These are phyloP conservation scores for Drosophila malerkotliana DNA, from an alignment of 1,140 invertebrate species.

Conservation along the genomic window DNA sequence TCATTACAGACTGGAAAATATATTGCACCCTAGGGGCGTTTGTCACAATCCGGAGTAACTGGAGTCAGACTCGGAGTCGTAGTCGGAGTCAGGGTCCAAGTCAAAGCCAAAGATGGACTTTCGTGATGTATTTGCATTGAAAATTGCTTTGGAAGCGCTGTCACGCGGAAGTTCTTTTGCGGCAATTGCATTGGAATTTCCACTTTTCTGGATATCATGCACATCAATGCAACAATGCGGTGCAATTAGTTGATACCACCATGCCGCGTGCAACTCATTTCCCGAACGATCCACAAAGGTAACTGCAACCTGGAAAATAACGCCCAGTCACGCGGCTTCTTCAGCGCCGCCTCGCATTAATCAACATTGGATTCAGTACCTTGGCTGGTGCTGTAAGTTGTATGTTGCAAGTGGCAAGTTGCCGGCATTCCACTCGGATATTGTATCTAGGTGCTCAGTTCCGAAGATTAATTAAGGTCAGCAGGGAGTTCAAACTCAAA, in stretches of 20 bases:
- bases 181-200: constrained; percentile 40
- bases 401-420: constrained; percentile 7
- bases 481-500: constrained; percentile 45
- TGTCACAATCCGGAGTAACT: constrained; percentile 45
- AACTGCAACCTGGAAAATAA: constrained; percentile 38
- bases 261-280: constrained; percentile 69
- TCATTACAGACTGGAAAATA: constrained; percentile 66
- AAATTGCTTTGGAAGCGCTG: constrained; percentile 35
- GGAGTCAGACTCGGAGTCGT: background rate
- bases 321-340: constrained; percentile 70
- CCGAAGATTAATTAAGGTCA: constrained; percentile 78
- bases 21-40: constrained; percentile 74
- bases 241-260: constrained; percentile 67
- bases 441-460: constrained; percentile 32
- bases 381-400: constrained; percentile 14
- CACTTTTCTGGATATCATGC: constrained; percentile 47
- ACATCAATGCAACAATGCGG: constrained; percentile 55
- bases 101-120: constrained; percentile 48
- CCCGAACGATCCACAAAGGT: constrained; percentile 27
- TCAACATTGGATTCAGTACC: constrained; percentile 57
- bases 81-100: constrained; percentile 11
- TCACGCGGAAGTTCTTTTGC: constrained; percentile 42
- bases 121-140: constrained; percentile 36
- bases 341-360: constrained; percentile 55
- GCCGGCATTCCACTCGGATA: constrained; percentile 43